These are phyloP conservation scores for Dromaius novaehollandiae DNA, from an alignment of 2,113 vertebrate genomes.

Conservation along the genomic window DNA sequence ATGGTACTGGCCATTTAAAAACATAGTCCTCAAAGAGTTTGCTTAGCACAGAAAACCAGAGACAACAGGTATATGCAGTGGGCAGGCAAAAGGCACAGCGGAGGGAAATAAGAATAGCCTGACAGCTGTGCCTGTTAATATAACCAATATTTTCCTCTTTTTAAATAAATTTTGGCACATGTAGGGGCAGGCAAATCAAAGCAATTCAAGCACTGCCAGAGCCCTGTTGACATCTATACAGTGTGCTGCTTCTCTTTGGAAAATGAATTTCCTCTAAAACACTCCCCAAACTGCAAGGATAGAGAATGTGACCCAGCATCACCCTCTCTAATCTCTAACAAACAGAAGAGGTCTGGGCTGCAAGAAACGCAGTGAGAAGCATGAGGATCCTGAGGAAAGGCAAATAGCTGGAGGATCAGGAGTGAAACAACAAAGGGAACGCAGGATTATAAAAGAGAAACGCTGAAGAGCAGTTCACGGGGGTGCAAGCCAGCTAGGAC, in stretches of 20 bases:
- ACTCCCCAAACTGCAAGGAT: background rate
- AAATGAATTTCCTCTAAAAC: conserved; percentile 36
- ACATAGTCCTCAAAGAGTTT: background rate
- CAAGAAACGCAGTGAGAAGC: background rate
- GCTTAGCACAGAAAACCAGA: conserved; percentile 29
- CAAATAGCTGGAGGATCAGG: background rate
- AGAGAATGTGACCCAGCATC: background rate
- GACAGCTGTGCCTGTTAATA: conserved; percentile 50
- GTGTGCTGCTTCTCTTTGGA: conserved; percentile 11
- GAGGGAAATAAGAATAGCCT: conserved; percentile 1
- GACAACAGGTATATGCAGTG: conserved; percentile 32
- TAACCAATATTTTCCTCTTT: conserved; percentile 50
- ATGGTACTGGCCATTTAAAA: background rate
- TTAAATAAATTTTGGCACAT: conserved; percentile 43
- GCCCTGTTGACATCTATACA: conserved; percentile 43
- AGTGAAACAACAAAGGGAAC: background rate
- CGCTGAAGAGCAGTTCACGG: background rate
- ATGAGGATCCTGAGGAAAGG: background rate
- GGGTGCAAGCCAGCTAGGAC: accelerated
- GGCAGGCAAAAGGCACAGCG: conserved; percentile 35
- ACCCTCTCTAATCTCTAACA: background rate
- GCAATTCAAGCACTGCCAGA: conserved; percentile 48
- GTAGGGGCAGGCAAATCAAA: conserved; percentile 33
- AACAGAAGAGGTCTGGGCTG: background rate
- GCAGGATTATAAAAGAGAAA: background rate